Evolutionary conservation across 1,140 invertebrate species (phyloP), one percentile per base, ranked within the genome.

Genomic region (Drosophila bocqueti): DNA sequence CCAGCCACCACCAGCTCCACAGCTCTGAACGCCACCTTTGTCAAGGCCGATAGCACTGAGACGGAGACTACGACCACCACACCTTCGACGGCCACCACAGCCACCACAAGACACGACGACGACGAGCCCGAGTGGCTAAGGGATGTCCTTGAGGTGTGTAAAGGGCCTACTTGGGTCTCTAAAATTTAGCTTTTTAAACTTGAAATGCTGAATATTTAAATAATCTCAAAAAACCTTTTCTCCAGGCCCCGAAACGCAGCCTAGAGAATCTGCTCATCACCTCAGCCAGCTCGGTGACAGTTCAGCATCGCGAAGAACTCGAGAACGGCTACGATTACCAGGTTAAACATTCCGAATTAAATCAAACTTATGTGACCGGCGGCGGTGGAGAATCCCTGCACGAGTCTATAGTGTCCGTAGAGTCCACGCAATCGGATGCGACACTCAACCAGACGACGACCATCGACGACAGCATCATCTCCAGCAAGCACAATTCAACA

Each of bases 121-220:
- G 94, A 95, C 72, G 94, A 94, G 61, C 93, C 94, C 52, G 94
- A 95, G 80, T 95, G 94, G 94, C 82, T 95, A 46, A 94, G 94
- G 49, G 94, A 95, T 84, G 94, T 94, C 16, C 92, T 94, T 42
- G 94, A 94, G 65, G 67, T 71, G 10, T 3, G 66, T 18, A 10
- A 24, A 18, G 24, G 0, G 1, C 4, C n/a, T 46, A 11, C 2
- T 31, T 1, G 2, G 0, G 24, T 2, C 5, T 50, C 13, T 29
- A 18, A 2, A 26, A 26, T 42, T 26, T 5, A 18, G 5, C 16
- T 11, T 52, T 11, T 1, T 18, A 34, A 3, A 16, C 24, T 26
- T n/a, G 29, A 10, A 16, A 46, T 1, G 21, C 7, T 4, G 1
- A 49, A 26, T 49, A 49, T 16, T n/a, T n/a, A 16, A 9, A 10